Percentiles rank a stretch among this genome's conserved stretches.
Evolutionary conservation across 2,797 vertebrate species (phyloP).

Genomic region (Rhinogobio ventralis): DNA sequence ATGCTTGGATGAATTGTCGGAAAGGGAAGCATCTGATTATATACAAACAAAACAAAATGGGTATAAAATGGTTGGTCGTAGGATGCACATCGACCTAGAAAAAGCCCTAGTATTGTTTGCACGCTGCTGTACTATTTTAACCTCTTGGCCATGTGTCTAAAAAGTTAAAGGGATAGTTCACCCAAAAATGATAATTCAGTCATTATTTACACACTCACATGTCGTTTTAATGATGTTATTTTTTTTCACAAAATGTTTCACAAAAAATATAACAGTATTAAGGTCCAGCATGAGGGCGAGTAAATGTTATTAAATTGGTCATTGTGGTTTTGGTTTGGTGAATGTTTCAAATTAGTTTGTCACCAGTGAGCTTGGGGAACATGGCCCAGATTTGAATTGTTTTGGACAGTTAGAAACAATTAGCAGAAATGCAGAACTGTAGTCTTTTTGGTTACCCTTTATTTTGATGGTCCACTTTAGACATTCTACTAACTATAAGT

Average conservation of each 20-base stretch:
- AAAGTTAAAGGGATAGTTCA: neutral
- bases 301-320: neutral
- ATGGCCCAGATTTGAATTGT: neutral
- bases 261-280: neutral
- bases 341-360: neutral
- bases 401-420: neutral
- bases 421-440: neutral
- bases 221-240: no score
- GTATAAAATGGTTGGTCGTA: conserved; percentile 42
- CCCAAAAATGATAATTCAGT: neutral
- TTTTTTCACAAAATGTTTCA: neutral
- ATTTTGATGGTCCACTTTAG: neutral
- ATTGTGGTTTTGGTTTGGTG: conserved; percentile 15
- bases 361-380: neutral
- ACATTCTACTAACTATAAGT: neutral
- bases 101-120: conserved; percentile 40
- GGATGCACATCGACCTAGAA: conserved; percentile 47
- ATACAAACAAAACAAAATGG: conserved; percentile 51
- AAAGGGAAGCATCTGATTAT: conserved; percentile 52
- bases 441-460: neutral
- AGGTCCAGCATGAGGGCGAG: neutral
- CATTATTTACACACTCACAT: no score
- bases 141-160: conserved; percentile 1
- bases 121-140: conserved; percentile 19
- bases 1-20: conserved; percentile 42